These are phyloP conservation scores for Hypocryptadius cinnamomeus DNA, from an alignment of 2,113 vertebrate species.

Conservation along the genomic window DNA sequence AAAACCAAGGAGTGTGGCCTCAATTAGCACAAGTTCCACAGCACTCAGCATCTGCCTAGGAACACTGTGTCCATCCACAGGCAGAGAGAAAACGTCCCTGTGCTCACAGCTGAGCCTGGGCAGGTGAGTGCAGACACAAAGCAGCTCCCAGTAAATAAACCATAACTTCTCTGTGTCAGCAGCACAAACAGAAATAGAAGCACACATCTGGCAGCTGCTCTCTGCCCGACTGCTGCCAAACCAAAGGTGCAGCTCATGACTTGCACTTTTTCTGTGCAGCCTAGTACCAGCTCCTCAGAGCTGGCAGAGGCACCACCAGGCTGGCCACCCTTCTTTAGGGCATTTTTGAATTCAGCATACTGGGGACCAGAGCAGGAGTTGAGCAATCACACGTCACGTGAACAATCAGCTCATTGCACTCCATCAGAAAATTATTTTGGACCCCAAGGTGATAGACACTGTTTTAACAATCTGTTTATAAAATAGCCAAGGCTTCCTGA, in stretches of 20 bases:
- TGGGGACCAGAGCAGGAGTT: background rate
- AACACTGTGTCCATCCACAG: background rate
- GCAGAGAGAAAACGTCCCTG: background rate
- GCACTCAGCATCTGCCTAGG: accelerated
- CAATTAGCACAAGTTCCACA: background rate
- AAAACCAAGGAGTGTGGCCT: background rate
- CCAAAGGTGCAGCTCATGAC: background rate
- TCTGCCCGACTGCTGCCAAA: background rate
- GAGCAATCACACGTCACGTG: accelerated
- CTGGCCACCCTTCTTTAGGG: background rate
- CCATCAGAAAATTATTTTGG: background rate
- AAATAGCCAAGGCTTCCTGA: background rate
- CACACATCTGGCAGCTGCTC: background rate
- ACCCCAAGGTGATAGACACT: background rate
- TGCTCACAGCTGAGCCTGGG: background rate
- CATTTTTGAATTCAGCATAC: background rate
- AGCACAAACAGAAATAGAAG: conserved; percentile 24
- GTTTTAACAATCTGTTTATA: background rate
- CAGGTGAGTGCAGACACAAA: background rate
- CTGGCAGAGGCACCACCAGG: background rate
- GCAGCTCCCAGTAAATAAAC: background rate
- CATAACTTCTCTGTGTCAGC: conserved; percentile 17
- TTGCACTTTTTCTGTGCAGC: background rate
- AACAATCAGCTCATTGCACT: background rate
- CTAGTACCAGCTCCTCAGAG: background rate